A percentile compares a stretch with the other conserved stretches of the same genome.
These are phyloP conservation scores for Lophotis ruficrista DNA, from an alignment of 2,113 vertebrate genomes.

Conservation along the genomic window DNA sequence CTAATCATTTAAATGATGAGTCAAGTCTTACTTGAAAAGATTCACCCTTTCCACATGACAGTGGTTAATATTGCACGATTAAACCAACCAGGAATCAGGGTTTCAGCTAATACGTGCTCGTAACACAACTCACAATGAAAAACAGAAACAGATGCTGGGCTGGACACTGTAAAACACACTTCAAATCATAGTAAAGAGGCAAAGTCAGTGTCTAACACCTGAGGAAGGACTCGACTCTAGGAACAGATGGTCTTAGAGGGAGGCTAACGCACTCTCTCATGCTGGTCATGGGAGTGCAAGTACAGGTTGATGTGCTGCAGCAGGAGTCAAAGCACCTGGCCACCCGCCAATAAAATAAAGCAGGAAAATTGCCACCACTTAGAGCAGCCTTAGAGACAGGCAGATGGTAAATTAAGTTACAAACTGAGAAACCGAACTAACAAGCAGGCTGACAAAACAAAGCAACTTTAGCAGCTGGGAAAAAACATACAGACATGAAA, in stretches of 20 bases:
- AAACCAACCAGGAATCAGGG: not conserved
- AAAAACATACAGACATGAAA: not conserved
- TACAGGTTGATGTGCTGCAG: conserved; percentile 33
- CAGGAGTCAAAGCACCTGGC: conserved; percentile 55
- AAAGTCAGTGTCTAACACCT: conserved; percentile 17
- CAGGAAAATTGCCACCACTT: conserved; percentile 47
- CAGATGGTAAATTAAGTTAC: conserved; percentile 70
- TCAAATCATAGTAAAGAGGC: not conserved
- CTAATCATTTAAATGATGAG: not conserved
- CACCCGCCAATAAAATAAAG: conserved; percentile 55
- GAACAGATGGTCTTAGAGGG: conserved; percentile 65
- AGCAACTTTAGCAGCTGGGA: conserved; percentile 29
- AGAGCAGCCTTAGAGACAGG: not conserved
- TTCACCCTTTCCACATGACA: not conserved
- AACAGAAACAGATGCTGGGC: not conserved
- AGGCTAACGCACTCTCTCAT: conserved; percentile 42
- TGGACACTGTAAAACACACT: not conserved
- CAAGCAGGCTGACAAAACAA: conserved; percentile 34
- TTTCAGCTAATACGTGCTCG: not conserved
- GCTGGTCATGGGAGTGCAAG: conserved; percentile 1
- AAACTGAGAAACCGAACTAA: conserved; percentile 48
- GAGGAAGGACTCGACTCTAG: not conserved
- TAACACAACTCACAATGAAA: not conserved
- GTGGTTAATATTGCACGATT: not conserved
- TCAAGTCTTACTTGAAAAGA: not conserved